Conservation (phyloP, 2,113 vertebrate species). For the Melospiza melodia region DNA sequence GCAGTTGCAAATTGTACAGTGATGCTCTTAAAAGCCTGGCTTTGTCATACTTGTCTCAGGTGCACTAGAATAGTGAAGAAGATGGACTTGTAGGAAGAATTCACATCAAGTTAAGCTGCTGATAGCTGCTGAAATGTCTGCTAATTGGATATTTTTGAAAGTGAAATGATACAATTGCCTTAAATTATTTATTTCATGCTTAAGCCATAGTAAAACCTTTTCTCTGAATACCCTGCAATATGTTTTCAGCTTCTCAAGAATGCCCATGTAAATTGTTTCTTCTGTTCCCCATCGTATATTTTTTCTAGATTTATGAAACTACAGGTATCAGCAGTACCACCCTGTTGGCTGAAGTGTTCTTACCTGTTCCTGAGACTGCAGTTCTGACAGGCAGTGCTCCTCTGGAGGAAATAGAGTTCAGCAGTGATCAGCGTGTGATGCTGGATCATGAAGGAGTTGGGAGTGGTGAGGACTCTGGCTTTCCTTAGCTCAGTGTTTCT, state of each 20-base stretch:
- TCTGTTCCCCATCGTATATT: background rate
- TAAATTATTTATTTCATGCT: background rate
- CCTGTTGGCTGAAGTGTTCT: conserved; percentile 86
- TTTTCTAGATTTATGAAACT: conserved; percentile 86
- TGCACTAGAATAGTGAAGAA: background rate
- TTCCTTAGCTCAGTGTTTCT: background rate
- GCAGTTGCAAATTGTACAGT: background rate
- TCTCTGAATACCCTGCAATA: background rate
- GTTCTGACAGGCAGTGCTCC: conserved; percentile 81
- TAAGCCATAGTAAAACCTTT: background rate
- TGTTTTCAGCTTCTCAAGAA: background rate
- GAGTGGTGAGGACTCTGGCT: conserved; percentile 79
- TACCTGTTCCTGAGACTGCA: conserved; percentile 87
- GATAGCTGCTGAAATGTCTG: background rate
- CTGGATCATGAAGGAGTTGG: conserved; percentile 95
- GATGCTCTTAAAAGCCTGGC: background rate
- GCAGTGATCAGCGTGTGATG: conserved; percentile 87
- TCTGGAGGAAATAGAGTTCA: conserved; percentile 90
- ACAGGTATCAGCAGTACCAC: conserved; percentile 73
- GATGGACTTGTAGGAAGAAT: background rate
- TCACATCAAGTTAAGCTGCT: background rate
- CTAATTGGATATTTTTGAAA: background rate
- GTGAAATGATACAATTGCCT: background rate
- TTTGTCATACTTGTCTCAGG: background rate
- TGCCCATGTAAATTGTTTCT: background rate